A percentile compares a stretch with the other conserved stretches of the same genome.
Conservation (phyloP, 2,113 vertebrate species). For the Xiphophorus couchianus region DNA sequence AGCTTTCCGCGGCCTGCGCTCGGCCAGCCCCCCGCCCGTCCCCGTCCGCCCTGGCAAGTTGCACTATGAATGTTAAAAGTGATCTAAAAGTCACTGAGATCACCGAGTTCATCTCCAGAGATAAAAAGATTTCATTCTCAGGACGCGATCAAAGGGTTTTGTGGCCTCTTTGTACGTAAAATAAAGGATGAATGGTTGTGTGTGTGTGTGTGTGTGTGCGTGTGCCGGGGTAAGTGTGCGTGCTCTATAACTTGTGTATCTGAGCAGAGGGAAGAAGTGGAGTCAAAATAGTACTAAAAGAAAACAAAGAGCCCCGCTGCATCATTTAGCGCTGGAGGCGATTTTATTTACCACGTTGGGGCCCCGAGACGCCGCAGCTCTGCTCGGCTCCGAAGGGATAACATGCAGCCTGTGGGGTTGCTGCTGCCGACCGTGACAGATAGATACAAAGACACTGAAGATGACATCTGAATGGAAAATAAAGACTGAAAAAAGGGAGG, state of each 20-base stretch:
- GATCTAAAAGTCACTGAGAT: conserved; percentile 55
- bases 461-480: conserved; percentile 37
- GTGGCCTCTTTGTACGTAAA: conserved; percentile 59
- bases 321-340: conserved; percentile 45
- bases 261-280: neutral
- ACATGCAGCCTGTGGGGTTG: conserved; percentile 55
- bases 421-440: conserved; percentile 39
- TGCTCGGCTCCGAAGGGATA: conserved; percentile 61
- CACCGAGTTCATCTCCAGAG: conserved; percentile 64
- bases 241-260: conserved; percentile 47
- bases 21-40: conserved; percentile 28
- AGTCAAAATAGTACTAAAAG: conserved; percentile 23
- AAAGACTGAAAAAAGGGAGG: conserved; percentile 6
- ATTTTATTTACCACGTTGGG: conserved; percentile 63
- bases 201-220: neutral
- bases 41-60: conserved; percentile 37
- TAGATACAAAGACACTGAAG: conserved; percentile 21
- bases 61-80: conserved; percentile 55
- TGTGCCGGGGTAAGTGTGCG: neutral
- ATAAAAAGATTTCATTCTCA: conserved; percentile 46
- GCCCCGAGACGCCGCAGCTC: conserved; percentile 46
- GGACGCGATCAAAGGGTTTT: conserved; percentile 62
- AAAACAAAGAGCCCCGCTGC: conserved; percentile 51
- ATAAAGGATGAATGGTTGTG: conserved; percentile 48
- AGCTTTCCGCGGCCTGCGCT: conserved; percentile 40